Evolutionary conservation across 2,113 vertebrate genomes (phyloP).

Genomic region (Acanthochromis polyacanthus): DNA sequence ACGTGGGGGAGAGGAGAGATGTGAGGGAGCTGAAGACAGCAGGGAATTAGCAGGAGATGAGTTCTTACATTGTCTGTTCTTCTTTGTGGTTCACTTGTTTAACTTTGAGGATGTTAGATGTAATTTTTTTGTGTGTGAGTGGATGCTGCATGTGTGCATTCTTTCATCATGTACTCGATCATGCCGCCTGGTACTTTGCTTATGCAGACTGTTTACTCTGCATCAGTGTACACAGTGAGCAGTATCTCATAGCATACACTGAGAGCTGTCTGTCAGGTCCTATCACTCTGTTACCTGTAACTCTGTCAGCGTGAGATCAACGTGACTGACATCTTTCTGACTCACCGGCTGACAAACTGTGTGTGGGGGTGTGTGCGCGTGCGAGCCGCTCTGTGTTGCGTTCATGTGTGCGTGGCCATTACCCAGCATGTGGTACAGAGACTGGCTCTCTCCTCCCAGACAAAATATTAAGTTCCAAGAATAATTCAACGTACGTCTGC

Average conservation of each 20-base stretch:
- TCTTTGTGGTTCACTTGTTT: slow-evolving; percentile 62
- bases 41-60: slow-evolving; percentile 65
- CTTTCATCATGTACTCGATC: background rate
- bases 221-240: background rate
- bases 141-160: slow-evolving; percentile 13
- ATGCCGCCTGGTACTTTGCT: background rate
- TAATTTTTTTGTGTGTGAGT: slow-evolving; percentile 8
- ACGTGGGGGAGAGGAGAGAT: slow-evolving; percentile 48
- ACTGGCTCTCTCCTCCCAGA: slow-evolving; percentile 47
- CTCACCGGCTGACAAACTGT: slow-evolving; percentile 42
- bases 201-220: background rate
- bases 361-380: slow-evolving; percentile 30
- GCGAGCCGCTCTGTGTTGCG: background rate
- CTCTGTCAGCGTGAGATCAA: slow-evolving; percentile 62
- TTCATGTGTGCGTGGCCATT: slow-evolving; percentile 28
- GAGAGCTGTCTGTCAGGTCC: slow-evolving; percentile 52
- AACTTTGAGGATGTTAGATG: slow-evolving; percentile 50
- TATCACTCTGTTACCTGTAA: slow-evolving; percentile 65
- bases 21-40: slow-evolving; percentile 56
- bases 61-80: slow-evolving; percentile 59
- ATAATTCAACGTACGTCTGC: slow-evolving; percentile 68
- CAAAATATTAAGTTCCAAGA: slow-evolving; percentile 65
- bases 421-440: slow-evolving; percentile 51
- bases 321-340: slow-evolving; percentile 61
- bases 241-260: slow-evolving; percentile 39